Conservation (phyloP, 2,888 invertebrate species). For the Argyra leucocephala region DNA sequence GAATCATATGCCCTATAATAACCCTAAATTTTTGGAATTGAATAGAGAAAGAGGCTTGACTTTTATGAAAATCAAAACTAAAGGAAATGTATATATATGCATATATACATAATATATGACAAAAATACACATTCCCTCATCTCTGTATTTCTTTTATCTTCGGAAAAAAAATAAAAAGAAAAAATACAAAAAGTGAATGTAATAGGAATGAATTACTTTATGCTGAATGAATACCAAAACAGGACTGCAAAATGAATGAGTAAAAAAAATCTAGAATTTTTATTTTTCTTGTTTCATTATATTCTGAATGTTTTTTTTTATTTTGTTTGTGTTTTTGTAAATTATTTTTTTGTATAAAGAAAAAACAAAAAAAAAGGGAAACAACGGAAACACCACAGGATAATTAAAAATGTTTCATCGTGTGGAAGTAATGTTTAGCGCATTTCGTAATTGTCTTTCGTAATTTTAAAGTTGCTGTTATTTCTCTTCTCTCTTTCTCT, state of each 20-base stretch:
- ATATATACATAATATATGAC: too few species aligned
- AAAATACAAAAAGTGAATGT: too few species aligned
- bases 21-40: too few species aligned
- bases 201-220: too few species aligned
- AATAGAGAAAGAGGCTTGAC: too few species aligned
- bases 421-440: conserved; percentile 19
- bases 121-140: too few species aligned
- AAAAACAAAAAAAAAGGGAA: background rate
- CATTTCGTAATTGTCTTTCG: conserved; percentile 3
- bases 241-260: background rate
- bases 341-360: too few species aligned
- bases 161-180: too few species aligned
- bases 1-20: too few species aligned
- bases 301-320: background rate
- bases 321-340: background rate
- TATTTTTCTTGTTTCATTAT: background rate
- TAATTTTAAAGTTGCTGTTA: background rate
- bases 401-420: conserved; percentile 20
- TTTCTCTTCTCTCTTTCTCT: background rate
- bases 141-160: too few species aligned
- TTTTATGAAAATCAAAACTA: too few species aligned
- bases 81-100: too few species aligned
- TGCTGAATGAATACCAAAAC: background rate
- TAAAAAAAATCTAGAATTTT: background rate
- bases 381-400: conserved; percentile 17